Base-by-base conservation (phyloP, 2,888 invertebrate species). In the Melipona bicolor region DNA sequence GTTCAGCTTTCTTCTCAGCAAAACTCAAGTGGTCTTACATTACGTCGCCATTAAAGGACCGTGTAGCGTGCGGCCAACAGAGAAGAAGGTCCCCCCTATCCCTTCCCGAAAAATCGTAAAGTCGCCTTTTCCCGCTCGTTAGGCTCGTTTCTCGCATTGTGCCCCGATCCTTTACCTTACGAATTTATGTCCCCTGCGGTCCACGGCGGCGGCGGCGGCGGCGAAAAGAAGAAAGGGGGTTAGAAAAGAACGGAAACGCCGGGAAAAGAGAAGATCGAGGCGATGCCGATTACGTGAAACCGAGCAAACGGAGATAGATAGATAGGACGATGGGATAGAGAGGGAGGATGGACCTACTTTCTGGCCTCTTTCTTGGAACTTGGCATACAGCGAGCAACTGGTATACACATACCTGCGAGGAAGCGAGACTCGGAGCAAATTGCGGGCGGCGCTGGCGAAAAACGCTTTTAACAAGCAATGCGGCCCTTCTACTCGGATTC, bases 381-480 rank as follows among this genome's bases (percentile, higher is more conserved):
- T 87, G 84, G 87, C 88, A 85, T 86, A 87, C 84, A 85, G 82
- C 85, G 85, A 54, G 67, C 65, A 80, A 54, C 88, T 85, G 82
- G 85, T 91, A 90, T 86, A 77, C 76, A 52, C 6, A 52, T 52
- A 52, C 52, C 52, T 52, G 52, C 82, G 79, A 83, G 21, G 65
- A 78, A 81, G 81, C 80, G 89, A 80, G 76, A 81, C 84, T 15
- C 86, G 11, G 86, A 88, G 91, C 90, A 92, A 92, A 93, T 93
- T 92, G 92, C 91, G 86, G 86, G 87, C 87, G 86, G 83, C 70
- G 75, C 49, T 79, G 87, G 88, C 91, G 90, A 89, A 89, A 87
- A 90, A 90, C 88, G 79, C 88, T 93, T 43, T 91, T 93, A 93
- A 93, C 92, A 91, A 93, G 92, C 89, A 70, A 82, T 49, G 21